Evolutionary conservation across 2,113 vertebrate genomes (phyloP).

Genomic region (Apteryx mantelli): DNA sequence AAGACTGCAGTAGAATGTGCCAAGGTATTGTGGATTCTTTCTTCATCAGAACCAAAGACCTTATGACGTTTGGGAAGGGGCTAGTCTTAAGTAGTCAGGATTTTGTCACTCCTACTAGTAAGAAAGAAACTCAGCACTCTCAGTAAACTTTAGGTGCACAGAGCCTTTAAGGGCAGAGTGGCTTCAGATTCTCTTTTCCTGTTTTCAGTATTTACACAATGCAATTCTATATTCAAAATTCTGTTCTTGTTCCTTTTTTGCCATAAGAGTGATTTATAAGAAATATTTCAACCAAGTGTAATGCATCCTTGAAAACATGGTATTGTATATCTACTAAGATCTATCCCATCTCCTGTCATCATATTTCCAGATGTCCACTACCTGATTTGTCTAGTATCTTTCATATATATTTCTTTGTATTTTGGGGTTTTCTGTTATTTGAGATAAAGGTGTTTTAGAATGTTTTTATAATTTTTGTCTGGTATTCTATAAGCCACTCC

Average conservation of each 20-base stretch:
- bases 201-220: not conserved
- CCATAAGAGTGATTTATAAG: not conserved
- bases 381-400: not conserved
- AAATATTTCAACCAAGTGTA: not conserved
- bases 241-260: not conserved
- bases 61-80: not conserved
- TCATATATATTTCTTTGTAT: not conserved
- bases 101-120: not conserved
- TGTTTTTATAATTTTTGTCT: not conserved
- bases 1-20: constrained; percentile 91
- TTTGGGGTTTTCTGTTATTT: not conserved
- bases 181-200: not conserved
- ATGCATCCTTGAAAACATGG: not conserved
- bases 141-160: not conserved
- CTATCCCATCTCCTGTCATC: not conserved
- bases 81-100: not conserved
- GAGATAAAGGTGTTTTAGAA: not conserved
- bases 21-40: constrained; percentile 82
- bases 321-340: not conserved
- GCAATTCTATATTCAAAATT: not conserved
- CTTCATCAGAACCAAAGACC: not conserved
- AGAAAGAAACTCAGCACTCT: not conserved
- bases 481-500: not conserved
- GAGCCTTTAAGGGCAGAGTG: not conserved
- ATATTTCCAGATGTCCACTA: not conserved